phyloP scores from a whole-genome alignment of 2,888 invertebrate species.

The Chesias legatella region DNA sequence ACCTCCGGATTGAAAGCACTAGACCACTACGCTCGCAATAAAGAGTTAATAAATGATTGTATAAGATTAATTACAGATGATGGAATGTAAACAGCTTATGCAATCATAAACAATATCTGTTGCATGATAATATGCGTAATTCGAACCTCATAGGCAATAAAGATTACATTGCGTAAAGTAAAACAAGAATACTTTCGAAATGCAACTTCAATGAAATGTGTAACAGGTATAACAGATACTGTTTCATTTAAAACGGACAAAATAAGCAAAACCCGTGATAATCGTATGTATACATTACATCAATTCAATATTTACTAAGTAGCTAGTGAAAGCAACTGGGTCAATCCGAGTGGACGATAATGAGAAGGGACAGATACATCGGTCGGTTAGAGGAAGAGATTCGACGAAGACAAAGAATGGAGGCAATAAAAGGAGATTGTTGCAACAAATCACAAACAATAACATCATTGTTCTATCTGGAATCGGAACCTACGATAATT shows the following conservation, averaged over 20 bases:
- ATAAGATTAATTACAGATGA: conserved; percentile 16
- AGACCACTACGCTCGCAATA: neutral
- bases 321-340: conserved; percentile 13
- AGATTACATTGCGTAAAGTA: conserved; percentile 24
- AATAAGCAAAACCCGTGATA: too few species aligned
- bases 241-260: too few species aligned
- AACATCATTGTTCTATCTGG: too few species aligned
- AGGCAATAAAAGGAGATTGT: conserved; percentile 13
- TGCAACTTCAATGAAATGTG: conserved; percentile 12
- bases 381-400: conserved; percentile 10
- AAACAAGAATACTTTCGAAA: conserved; percentile 29
- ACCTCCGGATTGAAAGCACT: too few species aligned
- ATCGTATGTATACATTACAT: too few species aligned
- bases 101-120: conserved; percentile 27
- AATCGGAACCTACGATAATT: too few species aligned
- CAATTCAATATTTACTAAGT: too few species aligned
- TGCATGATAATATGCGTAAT: conserved; percentile 26
- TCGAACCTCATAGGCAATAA: conserved; percentile 25
- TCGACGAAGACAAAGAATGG: conserved; percentile 12
- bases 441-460: neutral
- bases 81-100: conserved; percentile 14
- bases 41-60: conserved; percentile 1
- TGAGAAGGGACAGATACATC: conserved; percentile 1
- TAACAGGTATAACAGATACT: neutral
- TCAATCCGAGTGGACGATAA: conserved; percentile 13